phyloP scores from a whole-genome alignment of 2,888 invertebrate species.

The Odontocerum albicorne region DNA sequence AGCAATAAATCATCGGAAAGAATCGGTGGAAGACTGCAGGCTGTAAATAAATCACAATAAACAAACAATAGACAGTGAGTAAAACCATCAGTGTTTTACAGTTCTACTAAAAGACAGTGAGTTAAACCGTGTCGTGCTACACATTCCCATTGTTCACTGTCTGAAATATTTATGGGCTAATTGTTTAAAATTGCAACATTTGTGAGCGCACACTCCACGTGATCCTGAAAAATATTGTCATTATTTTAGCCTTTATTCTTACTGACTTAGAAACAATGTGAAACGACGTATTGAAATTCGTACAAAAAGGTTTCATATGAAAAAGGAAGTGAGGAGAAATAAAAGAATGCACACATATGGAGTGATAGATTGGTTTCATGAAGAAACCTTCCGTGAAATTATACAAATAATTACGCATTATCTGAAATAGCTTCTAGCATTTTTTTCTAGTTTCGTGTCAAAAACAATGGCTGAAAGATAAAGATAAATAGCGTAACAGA shows the following conservation, averaged over 20 bases:
- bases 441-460: not conserved
- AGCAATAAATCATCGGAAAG: too few species aligned
- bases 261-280: not conserved
- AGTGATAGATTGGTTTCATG: constrained; percentile 21
- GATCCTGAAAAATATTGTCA: not conserved
- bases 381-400: constrained; percentile 22
- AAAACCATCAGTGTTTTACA: constrained; percentile 33
- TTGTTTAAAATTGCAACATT: constrained; percentile 23
- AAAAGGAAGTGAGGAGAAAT: constrained; percentile 16
- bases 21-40: not conserved
- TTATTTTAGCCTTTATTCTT: constrained; percentile 10
- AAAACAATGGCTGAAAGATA: constrained; percentile 14
- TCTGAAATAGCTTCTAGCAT: constrained; percentile 13
- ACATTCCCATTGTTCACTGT: constrained; percentile 8
- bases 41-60: constrained; percentile 27
- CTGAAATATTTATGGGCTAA: constrained; percentile 29
- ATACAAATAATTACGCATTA: constrained; percentile 29
- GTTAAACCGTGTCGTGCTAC: constrained; percentile 24
- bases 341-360: not conserved
- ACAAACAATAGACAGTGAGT: constrained; percentile 27
- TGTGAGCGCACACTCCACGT: constrained; percentile 1
- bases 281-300: not conserved
- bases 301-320: constrained; percentile 20
- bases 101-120: constrained; percentile 18
- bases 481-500: constrained; percentile 13